Evolutionary conservation across 2,113 vertebrate species (phyloP).

Genomic region (Podiceps cristatus): DNA sequence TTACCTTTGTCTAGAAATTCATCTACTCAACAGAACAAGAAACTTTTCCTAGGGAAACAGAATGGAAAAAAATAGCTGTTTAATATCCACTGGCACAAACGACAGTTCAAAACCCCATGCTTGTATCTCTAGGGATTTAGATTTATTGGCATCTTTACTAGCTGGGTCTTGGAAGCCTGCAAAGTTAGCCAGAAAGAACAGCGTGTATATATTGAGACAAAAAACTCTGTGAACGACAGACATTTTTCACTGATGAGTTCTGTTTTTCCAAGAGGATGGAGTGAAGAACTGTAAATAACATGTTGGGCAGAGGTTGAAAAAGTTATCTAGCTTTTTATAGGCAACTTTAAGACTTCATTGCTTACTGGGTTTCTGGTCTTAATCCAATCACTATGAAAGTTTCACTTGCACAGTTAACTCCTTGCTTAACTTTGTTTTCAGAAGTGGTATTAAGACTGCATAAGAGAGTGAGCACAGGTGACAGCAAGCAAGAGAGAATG

Average conservation of each 20-base stretch:
- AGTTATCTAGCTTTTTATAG: constrained; percentile 73
- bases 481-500: neutral
- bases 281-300: constrained; percentile 68
- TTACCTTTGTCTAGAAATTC: constrained; percentile 35
- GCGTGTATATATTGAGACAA: constrained; percentile 33
- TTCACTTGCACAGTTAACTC: constrained; percentile 57
- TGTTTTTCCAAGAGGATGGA: constrained; percentile 66
- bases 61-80: constrained; percentile 35
- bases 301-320: constrained; percentile 64
- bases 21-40: constrained; percentile 4
- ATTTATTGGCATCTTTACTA: constrained; percentile 66
- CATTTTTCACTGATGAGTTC: constrained; percentile 72
- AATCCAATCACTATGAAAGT: constrained; percentile 28
- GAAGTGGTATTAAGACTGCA: neutral
- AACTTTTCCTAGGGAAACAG: constrained; percentile 47
- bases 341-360: constrained; percentile 39
- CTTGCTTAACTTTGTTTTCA: neutral
- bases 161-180: constrained; percentile 44
- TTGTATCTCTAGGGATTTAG: constrained; percentile 28
- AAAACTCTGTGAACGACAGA: constrained; percentile 39
- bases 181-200: constrained; percentile 43
- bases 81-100: constrained; percentile 40
- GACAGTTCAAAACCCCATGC: constrained; percentile 2
- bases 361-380: constrained; percentile 44
- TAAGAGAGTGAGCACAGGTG: neutral